These are phyloP conservation scores for Petrocephalus microphthalmus DNA, from an alignment of 2,113 vertebrate genomes.

Conservation along the genomic window DNA sequence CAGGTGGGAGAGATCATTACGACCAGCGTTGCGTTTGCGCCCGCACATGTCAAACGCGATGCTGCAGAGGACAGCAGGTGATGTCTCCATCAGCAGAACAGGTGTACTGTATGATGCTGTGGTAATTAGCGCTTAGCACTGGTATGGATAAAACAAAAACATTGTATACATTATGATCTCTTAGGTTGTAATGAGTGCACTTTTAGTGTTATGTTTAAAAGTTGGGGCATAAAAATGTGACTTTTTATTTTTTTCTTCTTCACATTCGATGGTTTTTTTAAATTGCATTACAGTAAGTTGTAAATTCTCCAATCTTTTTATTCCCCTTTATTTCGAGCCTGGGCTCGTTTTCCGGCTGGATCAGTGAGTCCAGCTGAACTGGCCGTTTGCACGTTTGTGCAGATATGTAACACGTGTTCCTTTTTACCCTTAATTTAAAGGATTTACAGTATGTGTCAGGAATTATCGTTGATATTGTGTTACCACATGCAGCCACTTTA, in stretches of 20 bases:
- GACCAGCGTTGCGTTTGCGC: slow-evolving; percentile 63
- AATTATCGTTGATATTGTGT: slow-evolving; percentile 47
- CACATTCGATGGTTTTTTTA: neutral
- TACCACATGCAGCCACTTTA: slow-evolving; percentile 60
- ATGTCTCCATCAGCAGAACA: slow-evolving; percentile 73
- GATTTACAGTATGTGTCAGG: slow-evolving; percentile 29
- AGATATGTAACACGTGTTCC: slow-evolving; percentile 22
- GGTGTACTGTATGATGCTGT: neutral
- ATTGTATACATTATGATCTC: neutral
- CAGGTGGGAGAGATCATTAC: slow-evolving; percentile 85
- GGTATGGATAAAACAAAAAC: neutral
- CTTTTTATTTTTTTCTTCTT: neutral
- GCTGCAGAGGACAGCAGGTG: slow-evolving; percentile 64
- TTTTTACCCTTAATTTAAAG: slow-evolving; percentile 46
- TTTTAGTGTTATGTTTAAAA: neutral
- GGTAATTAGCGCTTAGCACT: neutral
- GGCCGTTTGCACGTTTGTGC: slow-evolving; percentile 20
- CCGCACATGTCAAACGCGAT: slow-evolving; percentile 78
- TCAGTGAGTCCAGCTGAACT: neutral
- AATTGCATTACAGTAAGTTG: neutral
- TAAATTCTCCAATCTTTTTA: neutral
- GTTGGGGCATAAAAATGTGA: neutral
- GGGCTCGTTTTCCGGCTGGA: slow-evolving; percentile 3
- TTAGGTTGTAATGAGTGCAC: neutral
- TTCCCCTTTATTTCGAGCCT: neutral